phyloP scores from a whole-genome alignment of 2,888 invertebrate genomes.

The Drosophila cracens region DNA sequence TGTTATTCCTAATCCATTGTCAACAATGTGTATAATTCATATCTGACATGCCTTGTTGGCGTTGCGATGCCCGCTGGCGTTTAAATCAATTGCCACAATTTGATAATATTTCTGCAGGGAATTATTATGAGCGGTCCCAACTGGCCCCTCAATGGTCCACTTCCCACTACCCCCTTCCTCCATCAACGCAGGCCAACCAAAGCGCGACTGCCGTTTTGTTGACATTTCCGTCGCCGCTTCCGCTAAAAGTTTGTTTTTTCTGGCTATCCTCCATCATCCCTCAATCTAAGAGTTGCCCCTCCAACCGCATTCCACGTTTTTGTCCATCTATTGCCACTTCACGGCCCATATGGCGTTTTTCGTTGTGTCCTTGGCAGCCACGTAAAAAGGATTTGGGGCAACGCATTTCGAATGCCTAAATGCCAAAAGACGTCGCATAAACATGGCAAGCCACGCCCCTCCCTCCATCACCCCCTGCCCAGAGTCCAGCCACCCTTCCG shows the following conservation, averaged over 20 bases:
- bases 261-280: slow-evolving; percentile 32
- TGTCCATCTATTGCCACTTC: slow-evolving; percentile 33
- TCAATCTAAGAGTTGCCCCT: slow-evolving; percentile 19
- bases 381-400: slow-evolving; percentile 77
- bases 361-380: slow-evolving; percentile 67
- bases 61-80: slow-evolving; percentile 59
- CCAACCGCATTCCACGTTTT: slow-evolving; percentile 1
- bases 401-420: slow-evolving; percentile 80
- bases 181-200: slow-evolving; percentile 8
- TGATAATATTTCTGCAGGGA: slow-evolving; percentile 83
- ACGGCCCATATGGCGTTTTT: slow-evolving; percentile 50
- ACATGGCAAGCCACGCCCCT: slow-evolving; percentile 67
- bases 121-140: slow-evolving; percentile 71
- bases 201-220: slow-evolving; percentile 67
- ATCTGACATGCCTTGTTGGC: slow-evolving; percentile 22
- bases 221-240: slow-evolving; percentile 74
- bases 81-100: slow-evolving; percentile 81
- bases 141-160: neutral
- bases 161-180: neutral
- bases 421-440: slow-evolving; percentile 79
- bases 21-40: slow-evolving; percentile 11
- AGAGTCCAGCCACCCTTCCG: slow-evolving; percentile 1
- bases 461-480: slow-evolving; percentile 19
- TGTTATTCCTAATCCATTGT: neutral
- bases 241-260: slow-evolving; percentile 63